Evolutionary conservation across 92 coral and sea anemone species (phyloP).

Genomic region (Epizoanthus stellaris): DNA sequence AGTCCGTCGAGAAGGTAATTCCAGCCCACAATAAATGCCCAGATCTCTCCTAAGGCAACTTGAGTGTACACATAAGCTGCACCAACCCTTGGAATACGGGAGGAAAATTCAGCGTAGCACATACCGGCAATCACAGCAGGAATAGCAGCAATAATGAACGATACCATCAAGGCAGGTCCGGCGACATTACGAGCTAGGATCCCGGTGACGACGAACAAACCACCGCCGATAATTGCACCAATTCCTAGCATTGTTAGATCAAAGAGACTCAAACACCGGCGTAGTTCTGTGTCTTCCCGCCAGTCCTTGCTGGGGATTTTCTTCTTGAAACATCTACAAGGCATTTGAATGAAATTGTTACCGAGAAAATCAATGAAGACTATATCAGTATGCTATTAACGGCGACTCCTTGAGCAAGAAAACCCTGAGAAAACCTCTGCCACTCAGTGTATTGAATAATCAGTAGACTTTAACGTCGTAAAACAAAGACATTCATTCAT

Average conservation of each 20-base stretch:
- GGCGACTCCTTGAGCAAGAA: too few relatives aligned
- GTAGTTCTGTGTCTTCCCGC: slow-evolving; percentile 9
- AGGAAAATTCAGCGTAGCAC: slow-evolving; percentile 75
- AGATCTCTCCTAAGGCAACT: slow-evolving; percentile 68
- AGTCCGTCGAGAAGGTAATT: slow-evolving; percentile 52
- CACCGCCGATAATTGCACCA: slow-evolving; percentile 56
- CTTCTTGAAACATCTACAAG: slow-evolving; percentile 8
- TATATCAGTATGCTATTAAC: too few relatives aligned
- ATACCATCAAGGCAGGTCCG: slow-evolving; percentile 62
- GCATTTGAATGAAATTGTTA: neutral
- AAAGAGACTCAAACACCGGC: slow-evolving; percentile 10
- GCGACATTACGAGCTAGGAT: slow-evolving; percentile 51
- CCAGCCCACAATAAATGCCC: slow-evolving; percentile 77
- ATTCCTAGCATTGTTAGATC: slow-evolving; percentile 58
- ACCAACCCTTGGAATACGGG: slow-evolving; percentile 67
- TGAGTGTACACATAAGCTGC: slow-evolving; percentile 69
- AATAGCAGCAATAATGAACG: slow-evolving; percentile 55
- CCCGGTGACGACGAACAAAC: slow-evolving; percentile 64
- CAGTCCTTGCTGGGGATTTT: slow-evolving; percentile 9
- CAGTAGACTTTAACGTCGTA: too few relatives aligned
- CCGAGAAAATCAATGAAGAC: too few relatives aligned
- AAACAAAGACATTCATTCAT: too few relatives aligned
- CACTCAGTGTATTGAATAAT: too few relatives aligned
- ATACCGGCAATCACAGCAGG: slow-evolving; percentile 51
- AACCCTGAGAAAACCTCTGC: too few relatives aligned